phyloP scores from a whole-genome alignment of 2,888 invertebrate genomes.

The Cordilura impudica region DNA sequence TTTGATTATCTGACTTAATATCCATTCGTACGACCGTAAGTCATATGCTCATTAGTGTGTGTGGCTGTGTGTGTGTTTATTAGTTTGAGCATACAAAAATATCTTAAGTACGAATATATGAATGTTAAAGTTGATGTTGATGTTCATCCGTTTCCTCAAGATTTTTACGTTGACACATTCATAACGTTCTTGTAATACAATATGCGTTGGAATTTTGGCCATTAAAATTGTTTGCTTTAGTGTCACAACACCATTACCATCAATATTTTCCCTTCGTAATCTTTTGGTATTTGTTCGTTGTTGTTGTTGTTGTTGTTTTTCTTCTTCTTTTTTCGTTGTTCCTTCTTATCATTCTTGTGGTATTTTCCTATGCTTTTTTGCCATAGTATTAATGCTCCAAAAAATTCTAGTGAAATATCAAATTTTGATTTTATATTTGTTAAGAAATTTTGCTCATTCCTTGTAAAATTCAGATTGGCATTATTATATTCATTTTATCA shows the following conservation, averaged over 20 bases:
- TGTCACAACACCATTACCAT: constrained; percentile 14
- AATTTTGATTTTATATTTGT: constrained; percentile 29
- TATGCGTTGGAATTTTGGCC: constrained; percentile 27
- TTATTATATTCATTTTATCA: neutral
- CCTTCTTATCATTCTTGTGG: neutral
- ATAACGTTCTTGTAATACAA: neutral
- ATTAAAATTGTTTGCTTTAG: constrained; percentile 18
- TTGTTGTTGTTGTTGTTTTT: too few relatives aligned
- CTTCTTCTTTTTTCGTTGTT: neutral
- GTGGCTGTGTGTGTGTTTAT: neutral
- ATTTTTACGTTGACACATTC: neutral
- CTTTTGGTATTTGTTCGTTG: neutral
- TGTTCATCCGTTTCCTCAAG: neutral
- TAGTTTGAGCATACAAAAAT: too few relatives aligned
- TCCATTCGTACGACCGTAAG: neutral
- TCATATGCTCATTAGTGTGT: neutral
- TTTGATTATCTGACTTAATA: too few relatives aligned
- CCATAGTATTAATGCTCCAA: constrained; percentile 8
- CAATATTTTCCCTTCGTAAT: neutral
- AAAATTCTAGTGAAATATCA: constrained; percentile 26
- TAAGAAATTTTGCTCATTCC: constrained; percentile 21
- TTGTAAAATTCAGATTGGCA: neutral
- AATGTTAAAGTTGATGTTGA: neutral
- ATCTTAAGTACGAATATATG: too few relatives aligned
- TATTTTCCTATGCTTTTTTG: neutral